Conservation (phyloP, 2,888 invertebrate species). For the Thalpophila matura region DNA sequence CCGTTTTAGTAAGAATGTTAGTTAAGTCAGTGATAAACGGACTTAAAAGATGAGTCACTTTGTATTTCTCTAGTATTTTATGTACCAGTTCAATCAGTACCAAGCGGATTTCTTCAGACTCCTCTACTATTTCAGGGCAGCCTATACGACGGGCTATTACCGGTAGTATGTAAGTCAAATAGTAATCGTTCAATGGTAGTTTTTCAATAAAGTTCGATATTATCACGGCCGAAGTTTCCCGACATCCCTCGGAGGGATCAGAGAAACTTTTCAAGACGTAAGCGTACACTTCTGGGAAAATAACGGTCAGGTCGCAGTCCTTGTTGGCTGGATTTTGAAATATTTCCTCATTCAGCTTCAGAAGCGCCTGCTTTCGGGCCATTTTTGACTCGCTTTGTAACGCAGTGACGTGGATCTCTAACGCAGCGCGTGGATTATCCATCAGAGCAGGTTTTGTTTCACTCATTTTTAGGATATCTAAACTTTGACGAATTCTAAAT, state of each 20-base stretch:
- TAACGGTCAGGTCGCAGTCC: slow-evolving; percentile 77
- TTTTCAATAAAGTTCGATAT: slow-evolving; percentile 89
- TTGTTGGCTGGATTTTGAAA: slow-evolving; percentile 80
- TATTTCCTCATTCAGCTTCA: slow-evolving; percentile 88
- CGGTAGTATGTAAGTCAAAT: slow-evolving; percentile 94
- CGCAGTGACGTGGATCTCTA: slow-evolving; percentile 79
- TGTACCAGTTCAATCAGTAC: slow-evolving; percentile 92
- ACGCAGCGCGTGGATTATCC: slow-evolving; percentile 77
- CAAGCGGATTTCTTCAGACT: slow-evolving; percentile 95
- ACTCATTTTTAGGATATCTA: slow-evolving; percentile 70
- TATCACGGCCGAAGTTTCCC: slow-evolving; percentile 91
- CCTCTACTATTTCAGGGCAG: slow-evolving; percentile 92
- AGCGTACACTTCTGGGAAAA: slow-evolving; percentile 83
- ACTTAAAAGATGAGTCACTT: slow-evolving; percentile 90
- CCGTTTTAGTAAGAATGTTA: slow-evolving; percentile 93
- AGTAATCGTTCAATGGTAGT: slow-evolving; percentile 93
- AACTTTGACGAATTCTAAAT: slow-evolving; percentile 11
- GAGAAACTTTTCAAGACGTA: slow-evolving; percentile 84
- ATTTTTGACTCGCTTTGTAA: slow-evolving; percentile 92
- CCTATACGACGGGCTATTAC: slow-evolving; percentile 95
- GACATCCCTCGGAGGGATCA: slow-evolving; percentile 92
- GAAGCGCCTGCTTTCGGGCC: slow-evolving; percentile 89
- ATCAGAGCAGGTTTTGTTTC: slow-evolving; percentile 71
- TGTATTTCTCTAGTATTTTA: slow-evolving; percentile 92
- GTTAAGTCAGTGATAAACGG: slow-evolving; percentile 95